Evolutionary conservation across 2,797 vertebrate species (phyloP), one percentile per base, ranked within the genome.

Genomic region (Tokudaia muenninki): DNA sequence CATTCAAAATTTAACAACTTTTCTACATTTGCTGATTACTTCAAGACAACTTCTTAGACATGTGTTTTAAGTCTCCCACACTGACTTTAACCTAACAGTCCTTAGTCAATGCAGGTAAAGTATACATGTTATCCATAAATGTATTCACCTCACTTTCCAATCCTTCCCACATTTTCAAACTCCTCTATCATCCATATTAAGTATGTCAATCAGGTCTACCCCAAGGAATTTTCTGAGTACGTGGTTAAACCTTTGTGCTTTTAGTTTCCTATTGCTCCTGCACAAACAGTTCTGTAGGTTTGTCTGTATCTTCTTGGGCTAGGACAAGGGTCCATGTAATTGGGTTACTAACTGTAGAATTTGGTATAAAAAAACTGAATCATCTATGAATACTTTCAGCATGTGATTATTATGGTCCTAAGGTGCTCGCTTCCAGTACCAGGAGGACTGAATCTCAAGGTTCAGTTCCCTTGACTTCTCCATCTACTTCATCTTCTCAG

Each of bases 221-320:
- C 84, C 47, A 95, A 91, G n/a, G 74, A 50, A 2, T 70, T 91
- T 96, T 94, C 91, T 61, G 61, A 88, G 81, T 83, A 77, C 9
- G n/a, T 75, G 55, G 77, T 21, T 80, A 52, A 78, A 16, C 29
- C 47, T 70, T 63, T 2, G 1, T 91, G 81, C 47, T 50, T 47
- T 78, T 92, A 90, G 74, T 72, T 87, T 95, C 57, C 26, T 88
- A 65, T 59, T 65, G 29, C 26, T 90, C 6, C 59, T 65, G 6
- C 31, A 81, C 34, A 95, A 93, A 80, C 2, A 70, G 26, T 94
- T 88, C 37, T 82, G 1, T 9, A 55, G 31, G 17, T 61, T 88
- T 2, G 1, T 29, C 61, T 47, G 2, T 4, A n/a, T 70, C 47
- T n/a, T 93, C 55, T 44, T 37, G 78, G 65, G 14, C 90, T 65